Evolutionary conservation across 2,888 invertebrate genomes (phyloP), one percentile per base, ranked within the genome.

Genomic region (Cosmorhoe ocellata): DNA sequence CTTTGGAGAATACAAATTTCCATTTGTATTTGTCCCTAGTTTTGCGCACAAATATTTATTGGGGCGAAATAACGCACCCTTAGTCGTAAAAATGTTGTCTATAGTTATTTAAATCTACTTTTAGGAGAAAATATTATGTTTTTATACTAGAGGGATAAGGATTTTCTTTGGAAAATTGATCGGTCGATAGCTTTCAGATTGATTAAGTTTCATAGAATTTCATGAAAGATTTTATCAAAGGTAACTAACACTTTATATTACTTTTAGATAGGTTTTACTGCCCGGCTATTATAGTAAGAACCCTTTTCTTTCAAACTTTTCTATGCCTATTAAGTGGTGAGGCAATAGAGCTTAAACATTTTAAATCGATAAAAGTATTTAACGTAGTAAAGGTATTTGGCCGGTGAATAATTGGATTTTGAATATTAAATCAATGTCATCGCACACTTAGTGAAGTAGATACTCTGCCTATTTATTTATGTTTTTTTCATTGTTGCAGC

Each of bases 401-500:
- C n/a, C n/a, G n/a, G n/a, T n/a, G n/a, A n/a, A 18, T 18, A 18
- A 18, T 18, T 3, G 5, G 2, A 18, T 18, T 18, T 18, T 18
- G 18, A 18, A 18, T n/a, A 18, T 18, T 18, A 5, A 18, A 18
- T 18, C 2, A 3, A 18, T 18, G 18, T 18, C 5, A 3, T 18
- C n/a, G n/a, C n/a, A n/a, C n/a, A n/a, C n/a, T n/a, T n/a, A n/a
- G n/a, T n/a, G n/a, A n/a, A n/a, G n/a, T n/a, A n/a, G n/a, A n/a
- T n/a, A n/a, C n/a, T n/a, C n/a, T n/a, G n/a, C n/a, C n/a, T n/a
- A 7, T 34, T 6, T 12, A 9, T 3, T 14, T 12, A 4, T 12
- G 1, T 26, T 13, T 13, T 10, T 58, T 43, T 70, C 62, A 13
- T 87, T 86, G 79, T 88, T 88, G 0, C 85, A 89, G 87, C 53